Evolutionary conservation across 1,140 invertebrate genomes (phyloP).

Genomic region (Triops cancriformis): DNA sequence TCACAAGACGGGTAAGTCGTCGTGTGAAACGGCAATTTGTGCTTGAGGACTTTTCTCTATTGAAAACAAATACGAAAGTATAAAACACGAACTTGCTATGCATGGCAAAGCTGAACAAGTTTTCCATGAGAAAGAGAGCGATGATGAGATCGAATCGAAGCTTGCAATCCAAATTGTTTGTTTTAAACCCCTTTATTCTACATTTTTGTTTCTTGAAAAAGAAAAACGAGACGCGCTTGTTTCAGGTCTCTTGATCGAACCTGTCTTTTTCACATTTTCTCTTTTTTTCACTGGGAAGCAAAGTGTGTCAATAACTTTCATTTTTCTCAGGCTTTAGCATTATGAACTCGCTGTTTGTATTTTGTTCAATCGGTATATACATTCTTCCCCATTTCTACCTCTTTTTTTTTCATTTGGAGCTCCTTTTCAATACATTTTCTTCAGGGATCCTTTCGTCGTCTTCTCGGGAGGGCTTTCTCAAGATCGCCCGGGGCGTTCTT

Average conservation of each 20-base stretch:
- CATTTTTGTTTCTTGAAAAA: not conserved
- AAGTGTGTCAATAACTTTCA: not conserved
- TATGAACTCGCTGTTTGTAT: constrained; percentile 16
- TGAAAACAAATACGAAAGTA: not conserved
- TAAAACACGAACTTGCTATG: not conserved
- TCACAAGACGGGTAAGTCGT: constrained; percentile 70
- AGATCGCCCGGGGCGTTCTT: constrained; percentile 78
- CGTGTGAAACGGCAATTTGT: constrained; percentile 14
- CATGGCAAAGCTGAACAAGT: not conserved
- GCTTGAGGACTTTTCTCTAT: not conserved
- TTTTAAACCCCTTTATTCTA: not conserved
- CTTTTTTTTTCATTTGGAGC: not conserved
- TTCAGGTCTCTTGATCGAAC: not conserved
- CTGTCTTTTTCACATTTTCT: not conserved
- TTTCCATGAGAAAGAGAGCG: not conserved
- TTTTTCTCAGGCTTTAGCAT: not conserved
- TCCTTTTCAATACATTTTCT: constrained; percentile 30
- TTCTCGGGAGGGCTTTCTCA: constrained; percentile 91
- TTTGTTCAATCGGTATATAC: not conserved
- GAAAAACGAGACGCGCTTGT: not conserved
- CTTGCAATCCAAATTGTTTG: not conserved
- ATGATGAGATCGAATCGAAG: not conserved
- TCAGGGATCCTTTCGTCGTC: constrained; percentile 77
- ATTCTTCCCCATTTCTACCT: not conserved
- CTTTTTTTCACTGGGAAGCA: not conserved